Conservation (phyloP, 2,888 invertebrate genomes). For the Drosophila anomalata region DNA sequence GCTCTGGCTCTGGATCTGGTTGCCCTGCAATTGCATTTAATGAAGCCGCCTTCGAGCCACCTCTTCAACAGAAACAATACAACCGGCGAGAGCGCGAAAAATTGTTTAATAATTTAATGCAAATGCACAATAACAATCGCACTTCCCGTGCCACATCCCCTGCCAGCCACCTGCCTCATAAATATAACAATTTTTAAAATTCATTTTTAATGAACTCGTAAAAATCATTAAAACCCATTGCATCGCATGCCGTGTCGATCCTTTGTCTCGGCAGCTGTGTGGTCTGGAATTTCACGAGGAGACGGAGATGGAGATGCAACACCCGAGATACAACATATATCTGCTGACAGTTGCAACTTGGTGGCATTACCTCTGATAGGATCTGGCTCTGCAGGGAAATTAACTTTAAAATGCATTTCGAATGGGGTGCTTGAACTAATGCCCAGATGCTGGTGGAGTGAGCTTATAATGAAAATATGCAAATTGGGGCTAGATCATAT, state of each 20-base stretch:
- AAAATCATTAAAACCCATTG: constrained; percentile 58
- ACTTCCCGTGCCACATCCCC: neutral
- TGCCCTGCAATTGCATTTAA: constrained; percentile 50
- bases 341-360: constrained; percentile 40
- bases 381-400: constrained; percentile 19
- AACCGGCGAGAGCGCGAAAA: constrained; percentile 35
- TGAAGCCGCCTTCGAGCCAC: constrained; percentile 46
- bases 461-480: neutral
- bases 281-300: constrained; percentile 31
- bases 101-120: constrained; percentile 63
- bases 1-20: neutral
- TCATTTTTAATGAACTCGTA: constrained; percentile 69
- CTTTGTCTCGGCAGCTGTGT: constrained; percentile 27
- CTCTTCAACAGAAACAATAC: constrained; percentile 45
- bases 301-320: neutral
- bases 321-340: constrained; percentile 17
- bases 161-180: constrained; percentile 27
- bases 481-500: neutral
- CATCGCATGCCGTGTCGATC: constrained; percentile 26
- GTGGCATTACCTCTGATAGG: constrained; percentile 13
- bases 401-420: constrained; percentile 18
- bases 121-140: constrained; percentile 68
- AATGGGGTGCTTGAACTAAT: constrained; percentile 22
- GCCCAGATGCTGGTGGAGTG: neutral
- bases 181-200: constrained; percentile 67